These are phyloP conservation scores for Pagetopsis macropterus DNA, from an alignment of 2,797 vertebrate species.

Conservation along the genomic window DNA sequence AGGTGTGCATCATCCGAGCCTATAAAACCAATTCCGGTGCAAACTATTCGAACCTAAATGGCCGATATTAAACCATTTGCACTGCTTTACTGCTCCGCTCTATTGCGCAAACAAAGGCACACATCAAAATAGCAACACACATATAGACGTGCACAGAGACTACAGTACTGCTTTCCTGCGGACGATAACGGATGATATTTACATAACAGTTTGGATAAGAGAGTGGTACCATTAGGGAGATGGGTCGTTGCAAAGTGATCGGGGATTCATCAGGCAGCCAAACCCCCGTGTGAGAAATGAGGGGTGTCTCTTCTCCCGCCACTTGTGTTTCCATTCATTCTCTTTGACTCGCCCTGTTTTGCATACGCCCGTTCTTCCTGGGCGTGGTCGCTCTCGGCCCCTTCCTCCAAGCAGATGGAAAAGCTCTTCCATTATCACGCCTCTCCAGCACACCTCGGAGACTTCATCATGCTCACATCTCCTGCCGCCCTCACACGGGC, in stretches of 20 bases:
- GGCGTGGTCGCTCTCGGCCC: slow-evolving; percentile 52
- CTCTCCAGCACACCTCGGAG: slow-evolving; percentile 57
- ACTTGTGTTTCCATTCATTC: slow-evolving; percentile 40
- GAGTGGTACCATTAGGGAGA: slow-evolving; percentile 68
- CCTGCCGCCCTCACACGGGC: slow-evolving; percentile 24
- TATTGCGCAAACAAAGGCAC: slow-evolving; percentile 51
- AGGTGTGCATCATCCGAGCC: slow-evolving; percentile 44
- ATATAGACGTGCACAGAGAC: neutral
- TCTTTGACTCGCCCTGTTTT: slow-evolving; percentile 40
- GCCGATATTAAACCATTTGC: slow-evolving; percentile 58
- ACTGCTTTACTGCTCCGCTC: slow-evolving; percentile 54
- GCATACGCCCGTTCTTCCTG: slow-evolving; percentile 43
- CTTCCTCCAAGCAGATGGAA: slow-evolving; percentile 61
- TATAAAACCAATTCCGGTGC: slow-evolving; percentile 62
- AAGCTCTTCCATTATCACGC: slow-evolving; percentile 64
- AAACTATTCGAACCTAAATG: slow-evolving; percentile 57
- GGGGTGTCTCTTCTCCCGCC: slow-evolving; percentile 34
- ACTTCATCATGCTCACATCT: slow-evolving; percentile 72
- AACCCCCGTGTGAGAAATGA: slow-evolving; percentile 64
- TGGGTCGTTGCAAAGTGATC: slow-evolving; percentile 54
- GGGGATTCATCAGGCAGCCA: slow-evolving; percentile 64
- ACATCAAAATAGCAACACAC: neutral
- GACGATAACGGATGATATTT: slow-evolving; percentile 68
- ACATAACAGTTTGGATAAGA: slow-evolving; percentile 69
- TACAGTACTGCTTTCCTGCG: slow-evolving; percentile 26